These are phyloP conservation scores for Cryptoblepharus egeriae DNA, from an alignment of 2,797 vertebrate genomes.

Conservation along the genomic window DNA sequence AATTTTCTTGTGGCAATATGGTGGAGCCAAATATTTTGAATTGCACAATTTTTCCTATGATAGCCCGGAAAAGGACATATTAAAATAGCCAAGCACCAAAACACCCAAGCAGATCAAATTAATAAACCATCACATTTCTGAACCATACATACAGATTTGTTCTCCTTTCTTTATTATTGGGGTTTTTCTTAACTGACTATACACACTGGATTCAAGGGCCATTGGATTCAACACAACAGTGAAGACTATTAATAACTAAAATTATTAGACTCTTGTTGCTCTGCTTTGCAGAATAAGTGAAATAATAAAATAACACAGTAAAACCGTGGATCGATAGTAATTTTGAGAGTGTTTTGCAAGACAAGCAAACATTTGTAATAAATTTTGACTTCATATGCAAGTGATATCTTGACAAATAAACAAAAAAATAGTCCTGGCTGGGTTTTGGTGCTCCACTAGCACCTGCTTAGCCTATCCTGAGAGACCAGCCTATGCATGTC, in stretches of 20 bases:
- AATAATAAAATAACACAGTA: too few species aligned
- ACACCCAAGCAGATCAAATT: neutral
- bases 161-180: neutral
- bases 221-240: neutral
- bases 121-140: too few species aligned
- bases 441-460: too few species aligned
- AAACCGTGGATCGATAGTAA: too few species aligned
- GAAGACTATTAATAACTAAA: neutral
- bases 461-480: too few species aligned
- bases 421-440: too few species aligned
- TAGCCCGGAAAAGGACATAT: conserved; percentile 33
- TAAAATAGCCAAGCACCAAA: conserved; percentile 26
- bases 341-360: too few species aligned
- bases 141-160: too few species aligned
- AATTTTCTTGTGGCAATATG: conserved; percentile 74
- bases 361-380: too few species aligned
- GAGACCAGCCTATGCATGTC: too few species aligned
- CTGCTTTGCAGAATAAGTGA: neutral
- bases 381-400: too few species aligned
- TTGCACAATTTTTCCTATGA: conserved; percentile 32
- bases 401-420: too few species aligned
- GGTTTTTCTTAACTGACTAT: neutral
- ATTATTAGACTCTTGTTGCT: neutral
- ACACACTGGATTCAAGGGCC: neutral
- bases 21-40: conserved; percentile 49